Evolutionary conservation across 1,140 invertebrate species (phyloP).

Genomic region (Drosophila serrata): DNA sequence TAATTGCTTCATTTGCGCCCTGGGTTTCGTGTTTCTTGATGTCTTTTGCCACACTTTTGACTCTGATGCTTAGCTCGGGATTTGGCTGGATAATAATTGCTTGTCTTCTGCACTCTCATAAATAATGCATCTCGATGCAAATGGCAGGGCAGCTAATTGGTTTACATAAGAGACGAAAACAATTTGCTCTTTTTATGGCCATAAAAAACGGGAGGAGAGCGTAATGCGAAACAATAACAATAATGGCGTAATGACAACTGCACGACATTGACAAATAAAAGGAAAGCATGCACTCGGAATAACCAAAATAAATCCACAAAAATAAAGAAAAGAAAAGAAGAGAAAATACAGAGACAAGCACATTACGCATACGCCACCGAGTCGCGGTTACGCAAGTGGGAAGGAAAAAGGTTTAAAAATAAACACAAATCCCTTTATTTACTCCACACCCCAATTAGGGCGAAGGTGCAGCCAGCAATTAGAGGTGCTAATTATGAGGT

Average conservation of each 20-base stretch:
- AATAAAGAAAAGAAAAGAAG: neutral
- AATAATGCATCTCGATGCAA: slow-evolving; percentile 79
- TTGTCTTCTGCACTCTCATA: slow-evolving; percentile 65
- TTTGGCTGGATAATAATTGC: slow-evolving; percentile 40
- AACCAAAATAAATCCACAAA: slow-evolving; percentile 33
- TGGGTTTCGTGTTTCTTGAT: slow-evolving; percentile 43
- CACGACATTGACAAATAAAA: slow-evolving; percentile 68
- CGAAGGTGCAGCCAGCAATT: slow-evolving; percentile 55
- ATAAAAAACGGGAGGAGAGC: slow-evolving; percentile 26
- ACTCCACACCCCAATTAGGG: slow-evolving; percentile 65
- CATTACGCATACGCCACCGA: slow-evolving; percentile 66
- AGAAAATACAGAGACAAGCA: slow-evolving; percentile 17
- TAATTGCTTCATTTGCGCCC: slow-evolving; percentile 80
- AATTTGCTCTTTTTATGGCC: slow-evolving; percentile 29
- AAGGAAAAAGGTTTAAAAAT: slow-evolving; percentile 28
- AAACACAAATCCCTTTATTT: slow-evolving; percentile 40
- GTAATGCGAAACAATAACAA: slow-evolving; percentile 60
- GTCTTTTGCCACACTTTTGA: slow-evolving; percentile 59
- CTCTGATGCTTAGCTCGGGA: slow-evolving; percentile 4
- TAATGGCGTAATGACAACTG: slow-evolving; percentile 61
- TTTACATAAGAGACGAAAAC: slow-evolving; percentile 60
- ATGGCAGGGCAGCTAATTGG: slow-evolving; percentile 68
- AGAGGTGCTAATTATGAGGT: slow-evolving; percentile 68
- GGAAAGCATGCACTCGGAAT: slow-evolving; percentile 60
- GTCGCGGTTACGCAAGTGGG: slow-evolving; percentile 30